Conservation (phyloP, 2,113 vertebrate species). For the Lasiurus cinereus region DNA sequence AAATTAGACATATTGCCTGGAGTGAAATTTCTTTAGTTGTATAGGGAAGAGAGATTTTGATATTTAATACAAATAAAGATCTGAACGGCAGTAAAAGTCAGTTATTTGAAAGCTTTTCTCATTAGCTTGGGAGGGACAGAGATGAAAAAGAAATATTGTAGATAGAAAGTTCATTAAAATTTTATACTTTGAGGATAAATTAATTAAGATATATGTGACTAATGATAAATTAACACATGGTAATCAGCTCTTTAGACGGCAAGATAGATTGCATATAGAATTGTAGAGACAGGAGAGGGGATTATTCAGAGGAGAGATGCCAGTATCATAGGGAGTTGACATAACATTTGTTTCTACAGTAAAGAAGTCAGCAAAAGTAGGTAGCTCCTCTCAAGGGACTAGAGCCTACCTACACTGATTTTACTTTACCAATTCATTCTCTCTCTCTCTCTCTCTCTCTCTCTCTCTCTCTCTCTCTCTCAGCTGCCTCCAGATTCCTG, state of each 20-base stretch:
- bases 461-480: neutral
- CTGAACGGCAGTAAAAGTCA: neutral
- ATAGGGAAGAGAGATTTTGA: neutral
- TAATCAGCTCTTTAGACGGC: neutral
- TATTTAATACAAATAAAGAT: neutral
- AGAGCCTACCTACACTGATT: neutral
- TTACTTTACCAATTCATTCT: neutral
- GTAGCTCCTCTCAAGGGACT: neutral
- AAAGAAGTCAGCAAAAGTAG: neutral
- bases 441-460: too few species aligned
- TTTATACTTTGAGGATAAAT: conserved; percentile 18
- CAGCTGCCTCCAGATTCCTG: neutral
- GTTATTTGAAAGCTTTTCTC: neutral
- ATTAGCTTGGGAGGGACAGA: neutral
- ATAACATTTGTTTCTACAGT: neutral
- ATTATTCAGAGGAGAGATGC: neutral
- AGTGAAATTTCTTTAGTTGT: neutral
- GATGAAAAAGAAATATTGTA: neutral
- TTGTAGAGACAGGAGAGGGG: neutral
- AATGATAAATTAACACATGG: neutral
- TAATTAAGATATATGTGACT: neutral
- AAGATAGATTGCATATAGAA: neutral
- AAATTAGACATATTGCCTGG: neutral
- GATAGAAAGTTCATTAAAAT: neutral
- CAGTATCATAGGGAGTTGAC: neutral